A percentile compares a stretch with the other conserved stretches of the same genome.
phyloP scores from a whole-genome alignment of 2,797 vertebrate genomes.

The Eulemur rubriventer region DNA sequence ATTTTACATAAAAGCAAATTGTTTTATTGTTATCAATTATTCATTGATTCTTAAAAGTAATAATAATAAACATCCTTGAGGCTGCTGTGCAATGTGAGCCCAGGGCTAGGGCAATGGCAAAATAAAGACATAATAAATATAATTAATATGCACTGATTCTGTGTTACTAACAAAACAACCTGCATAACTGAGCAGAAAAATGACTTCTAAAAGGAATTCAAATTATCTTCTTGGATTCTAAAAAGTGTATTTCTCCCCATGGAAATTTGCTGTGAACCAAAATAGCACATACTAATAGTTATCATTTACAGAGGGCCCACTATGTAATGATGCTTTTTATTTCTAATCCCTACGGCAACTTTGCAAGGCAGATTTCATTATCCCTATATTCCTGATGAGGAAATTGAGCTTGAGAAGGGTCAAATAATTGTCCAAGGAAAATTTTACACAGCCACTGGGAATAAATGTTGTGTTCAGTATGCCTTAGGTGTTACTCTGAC shows the following conservation, averaged over 20 bases:
- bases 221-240: conserved; percentile 59
- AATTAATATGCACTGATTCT: conserved; percentile 48
- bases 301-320: conserved; percentile 59
- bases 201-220: conserved; percentile 59
- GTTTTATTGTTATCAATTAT: conserved; percentile 60
- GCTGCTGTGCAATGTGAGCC: neutral
- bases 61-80: conserved; percentile 57
- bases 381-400: conserved; percentile 45
- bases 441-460: neutral
- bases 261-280: conserved; percentile 64
- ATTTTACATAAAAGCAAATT: conserved; percentile 13
- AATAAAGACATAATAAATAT: conserved; percentile 55
- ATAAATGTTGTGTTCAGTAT: neutral
- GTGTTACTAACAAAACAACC: conserved; percentile 57
- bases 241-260: conserved; percentile 61
- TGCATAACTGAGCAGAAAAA: conserved; percentile 60
- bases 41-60: conserved; percentile 50
- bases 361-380: conserved; percentile 67
- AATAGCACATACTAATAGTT: conserved; percentile 70
- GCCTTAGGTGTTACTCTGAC: neutral
- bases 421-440: conserved; percentile 53
- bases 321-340: conserved; percentile 68
- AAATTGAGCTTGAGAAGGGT: conserved; percentile 64
- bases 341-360: conserved; percentile 63
- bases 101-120: conserved; percentile 31